Evolutionary conservation across 2,888 invertebrate genomes (phyloP).

Genomic region (Ariolimax columbianus): DNA sequence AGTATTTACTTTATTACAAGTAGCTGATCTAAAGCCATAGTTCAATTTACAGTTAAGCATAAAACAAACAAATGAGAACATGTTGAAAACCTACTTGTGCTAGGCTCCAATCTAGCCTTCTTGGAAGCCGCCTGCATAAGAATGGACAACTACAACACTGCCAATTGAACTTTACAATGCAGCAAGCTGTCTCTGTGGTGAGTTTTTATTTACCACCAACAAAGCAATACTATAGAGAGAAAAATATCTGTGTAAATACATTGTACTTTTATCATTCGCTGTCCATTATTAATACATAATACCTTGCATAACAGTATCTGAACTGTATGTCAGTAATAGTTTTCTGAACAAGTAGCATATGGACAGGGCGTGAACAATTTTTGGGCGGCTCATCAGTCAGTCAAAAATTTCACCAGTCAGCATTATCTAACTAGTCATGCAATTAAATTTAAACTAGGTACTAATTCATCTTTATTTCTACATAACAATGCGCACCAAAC

Average conservation of each 20-base stretch:
- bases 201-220: slow-evolving; percentile 9
- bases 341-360: too few relatives aligned
- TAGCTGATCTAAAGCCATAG: too few relatives aligned
- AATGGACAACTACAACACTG: slow-evolving; percentile 44
- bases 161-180: slow-evolving; percentile 19
- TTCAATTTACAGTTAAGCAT: not conserved
- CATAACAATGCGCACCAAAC: too few relatives aligned
- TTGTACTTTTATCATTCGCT: not conserved
- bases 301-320: too few relatives aligned
- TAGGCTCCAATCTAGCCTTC: slow-evolving; percentile 54
- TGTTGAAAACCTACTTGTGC: slow-evolving; percentile 45
- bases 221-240: slow-evolving; percentile 8
- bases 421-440: too few relatives aligned
- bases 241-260: not conserved
- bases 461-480: too few relatives aligned
- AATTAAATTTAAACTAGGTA: too few relatives aligned
- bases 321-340: not conserved
- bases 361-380: too few relatives aligned
- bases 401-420: too few relatives aligned
- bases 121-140: slow-evolving; percentile 54
- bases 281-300: too few relatives aligned
- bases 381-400: too few relatives aligned
- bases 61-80: slow-evolving; percentile 39
- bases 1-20: too few relatives aligned
- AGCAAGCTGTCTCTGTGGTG: slow-evolving; percentile 26